phyloP scores from a whole-genome alignment of 2,888 invertebrate genomes.

The Dione juno region DNA sequence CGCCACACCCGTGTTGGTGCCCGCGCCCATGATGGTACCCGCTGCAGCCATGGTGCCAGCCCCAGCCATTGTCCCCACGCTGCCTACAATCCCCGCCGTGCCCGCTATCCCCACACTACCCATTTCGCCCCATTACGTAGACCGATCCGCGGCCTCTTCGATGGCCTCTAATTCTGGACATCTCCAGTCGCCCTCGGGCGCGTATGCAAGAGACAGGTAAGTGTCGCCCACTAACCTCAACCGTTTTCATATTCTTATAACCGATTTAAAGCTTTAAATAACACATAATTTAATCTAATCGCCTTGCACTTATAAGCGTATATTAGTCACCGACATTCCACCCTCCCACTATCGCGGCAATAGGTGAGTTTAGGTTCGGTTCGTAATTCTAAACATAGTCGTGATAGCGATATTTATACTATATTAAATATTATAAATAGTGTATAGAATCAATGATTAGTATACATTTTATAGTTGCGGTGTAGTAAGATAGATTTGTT shows the following conservation, averaged over 20 bases:
- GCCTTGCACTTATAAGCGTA: conserved; percentile 15
- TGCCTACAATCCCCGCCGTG: not conserved
- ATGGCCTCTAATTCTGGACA: not conserved
- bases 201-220: conserved; percentile 6
- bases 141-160: not conserved
- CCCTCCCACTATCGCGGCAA: not conserved
- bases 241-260: not conserved
- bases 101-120: not conserved
- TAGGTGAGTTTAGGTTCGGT: conserved; percentile 13
- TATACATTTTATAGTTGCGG: conserved; percentile 7
- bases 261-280: conserved; percentile 3
- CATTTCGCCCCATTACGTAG: not conserved
- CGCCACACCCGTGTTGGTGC: not conserved
- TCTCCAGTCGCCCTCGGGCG: not conserved
- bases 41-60: not conserved
- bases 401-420: not conserved
- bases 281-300: conserved; percentile 3
- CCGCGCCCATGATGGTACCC: not conserved
- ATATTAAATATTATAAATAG: not conserved
- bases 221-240: not conserved
- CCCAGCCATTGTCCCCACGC: not conserved
- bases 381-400: not conserved
- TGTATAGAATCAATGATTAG: conserved; percentile 1
- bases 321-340: conserved; percentile 6
- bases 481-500: conserved; percentile 27